Conservation (phyloP, 1,140 invertebrate genomes). For the Sesamia nonagrioides region DNA sequence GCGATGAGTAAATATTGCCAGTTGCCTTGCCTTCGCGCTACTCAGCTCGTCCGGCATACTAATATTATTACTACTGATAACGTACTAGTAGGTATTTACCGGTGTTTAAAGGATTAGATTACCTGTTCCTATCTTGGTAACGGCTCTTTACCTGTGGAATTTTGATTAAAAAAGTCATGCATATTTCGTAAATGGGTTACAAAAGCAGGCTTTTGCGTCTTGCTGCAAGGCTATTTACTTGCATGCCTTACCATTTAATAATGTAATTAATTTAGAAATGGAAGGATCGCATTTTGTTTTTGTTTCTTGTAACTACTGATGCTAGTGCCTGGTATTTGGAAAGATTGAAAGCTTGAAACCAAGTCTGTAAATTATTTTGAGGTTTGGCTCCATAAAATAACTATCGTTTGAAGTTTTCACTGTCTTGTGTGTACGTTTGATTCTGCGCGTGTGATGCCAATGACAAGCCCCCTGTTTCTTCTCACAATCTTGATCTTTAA, state of each 20-base stretch:
- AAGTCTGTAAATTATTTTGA: no score
- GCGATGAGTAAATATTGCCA: slow-evolving; percentile 44
- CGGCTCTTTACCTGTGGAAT: not conserved
- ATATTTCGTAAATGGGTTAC: no score
- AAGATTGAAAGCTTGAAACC: no score
- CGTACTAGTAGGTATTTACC: slow-evolving; percentile 12
- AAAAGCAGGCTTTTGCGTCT: no score
- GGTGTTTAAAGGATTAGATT: not conserved
- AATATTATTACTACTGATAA: slow-evolving; percentile 36
- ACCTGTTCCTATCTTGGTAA: not conserved
- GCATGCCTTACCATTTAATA: not conserved
- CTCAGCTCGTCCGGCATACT: slow-evolving; percentile 7
- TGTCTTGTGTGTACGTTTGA: not conserved
- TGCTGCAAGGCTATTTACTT: no score
- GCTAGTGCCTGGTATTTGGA: no score
- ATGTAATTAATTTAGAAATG: not conserved
- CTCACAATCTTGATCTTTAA: slow-evolving; percentile 34
- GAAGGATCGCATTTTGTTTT: no score
- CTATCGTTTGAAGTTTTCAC: not conserved
- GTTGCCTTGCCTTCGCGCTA: no score
- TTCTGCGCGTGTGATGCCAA: not conserved
- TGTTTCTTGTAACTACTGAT: no score
- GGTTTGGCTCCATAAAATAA: not conserved
- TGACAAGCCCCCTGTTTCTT: not conserved
- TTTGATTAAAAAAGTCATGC: not conserved